Conservation (phyloP, 2,888 invertebrate genomes). For the Euzophera pinguis region DNA sequence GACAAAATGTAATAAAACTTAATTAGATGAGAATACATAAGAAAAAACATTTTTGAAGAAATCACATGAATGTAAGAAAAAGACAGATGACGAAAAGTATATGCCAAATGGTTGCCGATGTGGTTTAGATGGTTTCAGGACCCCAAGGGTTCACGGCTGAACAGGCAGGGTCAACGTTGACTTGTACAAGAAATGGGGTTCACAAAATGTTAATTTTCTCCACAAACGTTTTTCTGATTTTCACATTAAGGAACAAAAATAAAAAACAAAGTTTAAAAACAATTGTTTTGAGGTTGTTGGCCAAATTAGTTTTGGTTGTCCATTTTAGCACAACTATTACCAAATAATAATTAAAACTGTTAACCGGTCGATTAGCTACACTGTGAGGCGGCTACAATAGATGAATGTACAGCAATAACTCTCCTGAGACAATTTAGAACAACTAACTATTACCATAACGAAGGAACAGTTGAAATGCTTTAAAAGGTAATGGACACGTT, state of each 20-base stretch:
- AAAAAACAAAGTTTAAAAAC: no score
- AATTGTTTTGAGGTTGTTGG: no score
- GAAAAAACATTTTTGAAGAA: neutral
- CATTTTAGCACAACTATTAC: neutral
- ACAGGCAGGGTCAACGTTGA: no score
- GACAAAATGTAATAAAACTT: neutral
- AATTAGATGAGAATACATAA: neutral
- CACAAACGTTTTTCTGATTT: no score
- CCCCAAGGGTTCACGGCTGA: no score
- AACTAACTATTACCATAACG: slow-evolving; percentile 1
- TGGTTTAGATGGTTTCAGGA: no score
- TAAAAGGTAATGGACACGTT: slow-evolving; percentile 19
- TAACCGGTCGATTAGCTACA: neutral
- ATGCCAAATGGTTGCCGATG: no score
- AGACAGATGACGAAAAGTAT: no score
- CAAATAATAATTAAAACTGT: neutral
- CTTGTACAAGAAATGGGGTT: no score
- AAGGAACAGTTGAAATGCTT: slow-evolving; percentile 14
- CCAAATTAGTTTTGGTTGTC: neutral
- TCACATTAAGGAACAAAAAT: no score
- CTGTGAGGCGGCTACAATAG: neutral
- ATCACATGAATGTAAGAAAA: no score
- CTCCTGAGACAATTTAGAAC: neutral
- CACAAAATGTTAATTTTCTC: no score
- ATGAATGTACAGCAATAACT: neutral